Evolutionary conservation across 2,113 vertebrate species (phyloP), one percentile per base, ranked within the genome.

Genomic region (Grallaria varia): DNA sequence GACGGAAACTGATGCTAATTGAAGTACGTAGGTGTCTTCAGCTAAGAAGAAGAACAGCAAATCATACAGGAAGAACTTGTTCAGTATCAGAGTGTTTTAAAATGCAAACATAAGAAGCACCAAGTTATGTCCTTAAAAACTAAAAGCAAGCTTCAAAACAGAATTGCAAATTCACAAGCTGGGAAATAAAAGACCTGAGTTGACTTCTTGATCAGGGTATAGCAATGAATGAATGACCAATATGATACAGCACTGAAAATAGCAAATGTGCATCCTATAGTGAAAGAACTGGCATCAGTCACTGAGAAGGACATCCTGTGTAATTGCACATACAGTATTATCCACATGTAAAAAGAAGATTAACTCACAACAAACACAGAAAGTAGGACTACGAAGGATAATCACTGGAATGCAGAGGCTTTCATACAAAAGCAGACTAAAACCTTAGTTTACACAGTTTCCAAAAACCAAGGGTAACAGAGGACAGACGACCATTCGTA

Each of bases 371-470:
- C 82, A 86, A 90, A 72, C 88, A 86, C 50, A 69, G 90, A 92
- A 96, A 94, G 86, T 94, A 94, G 92, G 88, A 88, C 96, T 96
- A 59, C 27, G 79, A 88, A 92, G 92, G 94, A 96, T 96, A 95
- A 97, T 95, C 95, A 3, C 90, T 71, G 50, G 58, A 86, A 86
- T 47, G 30, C 24, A 89, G 63, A 88, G 27, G 96, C 86, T 96
- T 88, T 92, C 79, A 86, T 80, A 77, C 7, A 74, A 59, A 87
- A 95, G 75, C 71, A 93, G 83, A 86, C 88, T 95, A 94, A 96
- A 92, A 83, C 88, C 76, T 86, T 66, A 27, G 45, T 91, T 90
- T 80, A 86, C n/a, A 87, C 11, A 71, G 50, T 64, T 88, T 92
- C 75, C 85, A 93, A 74, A 95, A 88, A 22, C 2, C 42, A 63